Base-by-base conservation (phyloP, 2,113 vertebrate genomes). In the Eudyptes chrysolophus region DNA sequence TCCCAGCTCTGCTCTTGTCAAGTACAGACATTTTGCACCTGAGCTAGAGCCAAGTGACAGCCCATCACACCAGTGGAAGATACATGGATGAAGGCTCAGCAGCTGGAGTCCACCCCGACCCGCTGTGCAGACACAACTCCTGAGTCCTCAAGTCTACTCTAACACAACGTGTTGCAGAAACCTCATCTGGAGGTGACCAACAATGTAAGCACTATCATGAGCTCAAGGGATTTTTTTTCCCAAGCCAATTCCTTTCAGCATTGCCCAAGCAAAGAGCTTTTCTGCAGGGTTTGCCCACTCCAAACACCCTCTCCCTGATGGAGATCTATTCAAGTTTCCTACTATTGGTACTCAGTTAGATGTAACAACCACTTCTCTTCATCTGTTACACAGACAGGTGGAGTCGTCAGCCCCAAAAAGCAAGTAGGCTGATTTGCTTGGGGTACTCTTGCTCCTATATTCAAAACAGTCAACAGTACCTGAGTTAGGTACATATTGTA, bases 201-300 rank as follows among this genome's bases (percentile, higher is more conserved):
- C n/a, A 90, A 18, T 0, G 0, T 16, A 69, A 84, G 26, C 0
- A 0, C 42, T 84, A 20, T 22, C 19, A 58, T 4, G 13, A 87
- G 5, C 16, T 76, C 44, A 52, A 2, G 22, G 5, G 1, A 0
- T 1, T 2, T 25, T 55, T 95, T 84, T 52, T 9, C 27, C 13
- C 7, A 78, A 79, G 21, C 3, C 36, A 82, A 55, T 58, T 86
- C 30, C 19, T 86, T 89, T 42, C 72, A 92, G 32, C 4, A 34
- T 71, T 89, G 11, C 32, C 44, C 46, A 80, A 71, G 16, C 1
- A 3, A 44, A 87, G 30, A 90, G 9, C 6, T 76, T 87, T 68
- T n/a, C 19, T 24, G 25, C 13, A 19, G 4, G 11, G 27, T 68
- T 42, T 95, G 5, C 36, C 16, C 32, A 49, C 19, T 71, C 40